Evolutionary conservation across 1,140 invertebrate genomes (phyloP), one percentile per base, ranked within the genome.

Genomic region (Temnothorax nylanderi): DNA sequence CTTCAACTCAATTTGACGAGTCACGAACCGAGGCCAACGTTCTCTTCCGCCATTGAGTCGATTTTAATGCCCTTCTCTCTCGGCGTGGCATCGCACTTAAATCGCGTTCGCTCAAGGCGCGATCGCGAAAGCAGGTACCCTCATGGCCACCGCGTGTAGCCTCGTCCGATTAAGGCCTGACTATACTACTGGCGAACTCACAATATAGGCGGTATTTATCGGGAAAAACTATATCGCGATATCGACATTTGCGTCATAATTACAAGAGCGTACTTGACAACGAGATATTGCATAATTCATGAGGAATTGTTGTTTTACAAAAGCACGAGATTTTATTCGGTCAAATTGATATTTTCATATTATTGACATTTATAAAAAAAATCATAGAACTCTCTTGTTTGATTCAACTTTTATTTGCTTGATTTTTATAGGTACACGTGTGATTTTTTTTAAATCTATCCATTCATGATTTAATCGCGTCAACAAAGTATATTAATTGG

Each of bases 111-210:
- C 21, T 47, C 44, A 47, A 44, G 69, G 37, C 37, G 37, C 47
- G 75, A 69, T 81, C 49, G 41, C 8, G 26, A 80, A 81, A 77
- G 86, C 89, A 88, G 71, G 88, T 90, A 90, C 86, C 86, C 80
- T 90, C 75, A 90, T 85, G 56, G 80, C 44, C 85, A 60, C 1
- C 21, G 26, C 65, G 41, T 21, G 49, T 58, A 86, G 41, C 88
- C 65, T 54, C 54, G 88, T 72, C 86, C 49, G 89, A 90, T 82
- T 69, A 88, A 90, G 54, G 49, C 13, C 47, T 71, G 76, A 58
- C 69, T 81, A 0, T 82, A 87, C 81, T 77, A 90, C 89, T 90
- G 62, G 49, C 58, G 10, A 49, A 21, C 16, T 13, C 26, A 2
- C 16, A n/a, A 4, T 26, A 3, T 21, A 13, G 54, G 0, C n/a